These are phyloP conservation scores for Hormaphis cornu DNA, from an alignment of 1,140 invertebrate genomes.

Conservation along the genomic window DNA sequence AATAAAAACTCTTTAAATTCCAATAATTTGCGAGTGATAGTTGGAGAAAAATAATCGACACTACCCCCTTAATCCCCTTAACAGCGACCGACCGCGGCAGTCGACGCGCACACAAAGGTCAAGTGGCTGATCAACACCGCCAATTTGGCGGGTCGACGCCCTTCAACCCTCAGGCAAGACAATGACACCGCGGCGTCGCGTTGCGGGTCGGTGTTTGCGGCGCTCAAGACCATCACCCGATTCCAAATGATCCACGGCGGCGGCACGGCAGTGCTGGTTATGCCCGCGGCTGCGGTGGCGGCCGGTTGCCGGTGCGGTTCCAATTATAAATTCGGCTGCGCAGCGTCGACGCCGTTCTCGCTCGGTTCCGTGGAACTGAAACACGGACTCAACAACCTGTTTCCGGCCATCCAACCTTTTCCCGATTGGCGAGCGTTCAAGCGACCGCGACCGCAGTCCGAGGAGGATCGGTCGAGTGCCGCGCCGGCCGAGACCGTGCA, in stretches of 20 bases:
- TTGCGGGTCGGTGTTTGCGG: too few species aligned
- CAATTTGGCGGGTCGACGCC: not conserved
- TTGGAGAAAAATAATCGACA: too few species aligned
- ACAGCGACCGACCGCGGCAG: not conserved
- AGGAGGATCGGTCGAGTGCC: too few species aligned
- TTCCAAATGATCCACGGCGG: not conserved
- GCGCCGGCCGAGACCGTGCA: too few species aligned
- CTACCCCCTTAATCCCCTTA: too few species aligned
- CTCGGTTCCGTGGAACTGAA: not conserved
- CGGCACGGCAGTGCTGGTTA: not conserved
- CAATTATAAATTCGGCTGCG: too few species aligned
- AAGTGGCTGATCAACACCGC: slow-evolving; percentile 3
- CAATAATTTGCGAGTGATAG: too few species aligned
- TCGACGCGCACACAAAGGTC: not conserved
- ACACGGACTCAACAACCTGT: not conserved
- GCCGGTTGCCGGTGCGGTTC: too few species aligned
- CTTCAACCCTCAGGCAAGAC: not conserved
- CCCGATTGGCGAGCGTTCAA: not conserved
- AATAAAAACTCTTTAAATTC: too few species aligned
- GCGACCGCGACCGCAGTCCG: too few species aligned
- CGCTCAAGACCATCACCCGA: not conserved
- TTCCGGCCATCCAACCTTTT: not conserved
- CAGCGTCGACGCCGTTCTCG: too few species aligned
- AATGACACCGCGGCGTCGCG: not conserved
- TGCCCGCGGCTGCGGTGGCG: not conserved